These are phyloP conservation scores for Speoplatyrhinus poulsoni DNA, from an alignment of 2,113 vertebrate species.

Conservation along the genomic window DNA sequence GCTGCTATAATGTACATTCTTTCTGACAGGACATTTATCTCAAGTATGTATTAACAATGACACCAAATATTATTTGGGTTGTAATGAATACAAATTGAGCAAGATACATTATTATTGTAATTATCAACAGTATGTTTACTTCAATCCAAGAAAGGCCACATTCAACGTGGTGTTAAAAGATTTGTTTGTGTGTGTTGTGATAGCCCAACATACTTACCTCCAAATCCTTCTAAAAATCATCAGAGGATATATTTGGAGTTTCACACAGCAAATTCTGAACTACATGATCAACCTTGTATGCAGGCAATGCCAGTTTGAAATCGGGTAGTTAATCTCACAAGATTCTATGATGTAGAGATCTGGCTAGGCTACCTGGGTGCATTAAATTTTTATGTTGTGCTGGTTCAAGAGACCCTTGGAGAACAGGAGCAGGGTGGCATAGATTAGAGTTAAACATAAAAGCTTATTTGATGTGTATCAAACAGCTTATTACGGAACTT, in stretches of 20 bases:
- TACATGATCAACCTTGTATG: background rate
- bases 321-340: background rate
- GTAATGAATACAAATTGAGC: background rate
- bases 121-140: too few species aligned
- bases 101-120: too few species aligned
- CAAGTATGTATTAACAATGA: background rate
- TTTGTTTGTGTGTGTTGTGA: background rate
- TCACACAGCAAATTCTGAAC: background rate
- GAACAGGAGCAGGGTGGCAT: background rate
- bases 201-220: too few species aligned
- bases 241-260: conserved; percentile 2
- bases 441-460: conserved; percentile 5
- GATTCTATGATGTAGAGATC: conserved; percentile 8
- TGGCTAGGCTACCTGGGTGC: background rate
- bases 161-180: conserved; percentile 1
- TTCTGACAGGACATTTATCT: too few species aligned
- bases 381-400: background rate
- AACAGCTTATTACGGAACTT: background rate
- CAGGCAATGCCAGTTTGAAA: background rate
- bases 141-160: conserved; percentile 34
- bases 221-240: background rate
- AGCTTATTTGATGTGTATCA: background rate
- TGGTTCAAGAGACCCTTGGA: conserved; percentile 15
- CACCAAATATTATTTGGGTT: background rate
- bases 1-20: conserved; percentile 24